Evolutionary conservation across 2,797 vertebrate genomes (phyloP).

Genomic region (Emys orbicularis): DNA sequence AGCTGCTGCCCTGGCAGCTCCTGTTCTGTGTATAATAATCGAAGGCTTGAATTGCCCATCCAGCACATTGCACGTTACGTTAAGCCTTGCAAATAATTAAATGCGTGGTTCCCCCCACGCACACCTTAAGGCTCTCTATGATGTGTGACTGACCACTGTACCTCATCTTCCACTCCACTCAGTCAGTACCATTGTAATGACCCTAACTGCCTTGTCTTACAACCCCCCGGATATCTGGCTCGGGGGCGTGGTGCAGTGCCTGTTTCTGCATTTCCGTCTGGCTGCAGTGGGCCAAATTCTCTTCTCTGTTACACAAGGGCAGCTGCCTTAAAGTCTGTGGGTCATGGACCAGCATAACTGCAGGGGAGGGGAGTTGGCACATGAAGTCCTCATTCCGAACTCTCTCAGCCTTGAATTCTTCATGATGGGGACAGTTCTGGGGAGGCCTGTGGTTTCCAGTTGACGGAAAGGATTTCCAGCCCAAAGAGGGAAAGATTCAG

Average conservation of each 20-base stretch:
- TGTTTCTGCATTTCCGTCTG: not conserved
- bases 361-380: not conserved
- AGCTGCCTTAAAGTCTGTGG: not conserved
- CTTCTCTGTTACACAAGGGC: not conserved
- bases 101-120: too few relatives aligned
- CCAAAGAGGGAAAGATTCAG: not conserved
- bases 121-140: too few relatives aligned
- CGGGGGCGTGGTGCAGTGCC: not conserved
- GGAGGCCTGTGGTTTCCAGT: not conserved
- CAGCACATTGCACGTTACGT: too few relatives aligned
- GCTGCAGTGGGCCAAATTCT: not conserved
- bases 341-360: too few relatives aligned
- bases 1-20: not conserved
- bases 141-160: too few relatives aligned
- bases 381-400: not conserved
- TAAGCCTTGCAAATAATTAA: too few relatives aligned
- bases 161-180: too few relatives aligned
- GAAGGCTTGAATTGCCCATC: too few relatives aligned
- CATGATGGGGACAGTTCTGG: not conserved
- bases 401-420: not conserved
- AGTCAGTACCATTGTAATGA: too few relatives aligned
- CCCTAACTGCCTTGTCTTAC: too few relatives aligned
- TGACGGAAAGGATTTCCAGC: not conserved
- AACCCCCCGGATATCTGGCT: too few relatives aligned
- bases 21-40: not conserved